These are phyloP conservation scores for Gymnopithys bicolor DNA, from an alignment of 2,797 vertebrate species.

Conservation along the genomic window DNA sequence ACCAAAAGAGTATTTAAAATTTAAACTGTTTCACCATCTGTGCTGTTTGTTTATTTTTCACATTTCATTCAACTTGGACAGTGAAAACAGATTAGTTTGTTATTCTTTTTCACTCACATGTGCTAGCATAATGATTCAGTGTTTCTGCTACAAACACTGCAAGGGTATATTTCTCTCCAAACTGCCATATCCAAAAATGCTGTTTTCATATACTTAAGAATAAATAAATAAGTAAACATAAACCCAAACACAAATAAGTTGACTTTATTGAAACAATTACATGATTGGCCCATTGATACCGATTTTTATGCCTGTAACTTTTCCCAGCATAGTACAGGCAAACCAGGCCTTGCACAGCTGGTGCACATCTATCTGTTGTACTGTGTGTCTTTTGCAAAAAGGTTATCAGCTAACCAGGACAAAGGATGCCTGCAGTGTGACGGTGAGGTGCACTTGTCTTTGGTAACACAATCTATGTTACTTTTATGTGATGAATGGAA, in stretches of 20 bases:
- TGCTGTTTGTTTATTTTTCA: constrained; percentile 67
- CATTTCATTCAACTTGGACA: constrained; percentile 43
- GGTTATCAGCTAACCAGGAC: background rate
- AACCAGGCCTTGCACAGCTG: background rate
- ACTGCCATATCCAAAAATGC: background rate
- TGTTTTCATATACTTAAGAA: background rate
- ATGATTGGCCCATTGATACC: background rate
- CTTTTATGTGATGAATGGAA: background rate
- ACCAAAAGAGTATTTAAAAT: constrained; percentile 39
- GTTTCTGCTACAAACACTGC: background rate
- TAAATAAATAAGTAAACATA: background rate
- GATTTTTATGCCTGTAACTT: background rate
- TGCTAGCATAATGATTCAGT: background rate
- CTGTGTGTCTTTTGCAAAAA: background rate
- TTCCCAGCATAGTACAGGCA: background rate
- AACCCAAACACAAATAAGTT: background rate
- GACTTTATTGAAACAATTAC: background rate
- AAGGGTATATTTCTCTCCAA: background rate
- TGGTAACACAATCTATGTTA: background rate
- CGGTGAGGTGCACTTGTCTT: background rate
- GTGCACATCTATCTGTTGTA: background rate
- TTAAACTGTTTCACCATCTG: constrained; percentile 63
- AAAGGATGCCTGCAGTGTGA: background rate
- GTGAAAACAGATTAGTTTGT: constrained; percentile 1
- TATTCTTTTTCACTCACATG: background rate